phyloP scores from a whole-genome alignment of 2,113 vertebrate genomes.

The Bostrychus sinensis region DNA sequence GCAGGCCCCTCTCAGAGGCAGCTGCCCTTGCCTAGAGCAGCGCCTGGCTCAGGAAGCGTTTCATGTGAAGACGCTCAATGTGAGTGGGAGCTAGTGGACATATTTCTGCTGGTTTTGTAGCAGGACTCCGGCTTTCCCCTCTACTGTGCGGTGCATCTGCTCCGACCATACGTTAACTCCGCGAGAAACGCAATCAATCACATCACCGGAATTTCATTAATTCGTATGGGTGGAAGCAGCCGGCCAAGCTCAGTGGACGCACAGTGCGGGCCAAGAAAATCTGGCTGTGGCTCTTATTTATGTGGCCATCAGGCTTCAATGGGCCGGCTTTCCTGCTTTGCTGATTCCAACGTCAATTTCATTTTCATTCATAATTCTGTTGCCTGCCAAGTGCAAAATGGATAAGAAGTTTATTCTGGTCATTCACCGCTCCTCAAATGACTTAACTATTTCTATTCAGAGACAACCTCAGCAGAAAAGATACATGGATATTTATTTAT shows the following conservation, averaged over 20 bases:
- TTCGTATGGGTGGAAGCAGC: slow-evolving; percentile 41
- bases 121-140: slow-evolving; percentile 14
- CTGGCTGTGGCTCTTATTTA: slow-evolving; percentile 32
- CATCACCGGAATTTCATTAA: slow-evolving; percentile 34
- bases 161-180: slow-evolving; percentile 31
- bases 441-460: slow-evolving; percentile 13
- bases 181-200: slow-evolving; percentile 51
- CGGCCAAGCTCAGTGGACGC: slow-evolving; percentile 19
- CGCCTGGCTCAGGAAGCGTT: slow-evolving; percentile 17
- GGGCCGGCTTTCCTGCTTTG: slow-evolving; percentile 34
- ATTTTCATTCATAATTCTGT: slow-evolving; percentile 57
- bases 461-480: not conserved
- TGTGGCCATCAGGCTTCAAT: slow-evolving; percentile 35
- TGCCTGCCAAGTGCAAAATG: slow-evolving; percentile 47
- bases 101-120: slow-evolving; percentile 11
- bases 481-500: not conserved
- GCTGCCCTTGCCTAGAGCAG: slow-evolving; percentile 37
- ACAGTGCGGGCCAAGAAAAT: slow-evolving; percentile 32
- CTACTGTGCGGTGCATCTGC: slow-evolving; percentile 37
- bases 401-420: slow-evolving; percentile 47
- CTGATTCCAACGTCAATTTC: slow-evolving; percentile 50
- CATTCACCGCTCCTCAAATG: slow-evolving; percentile 13
- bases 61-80: slow-evolving; percentile 12
- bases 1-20: slow-evolving; percentile 24
- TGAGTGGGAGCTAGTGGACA: slow-evolving; percentile 6